phyloP scores from a whole-genome alignment of 2,113 vertebrate genomes.

The Mugil cephalus region DNA sequence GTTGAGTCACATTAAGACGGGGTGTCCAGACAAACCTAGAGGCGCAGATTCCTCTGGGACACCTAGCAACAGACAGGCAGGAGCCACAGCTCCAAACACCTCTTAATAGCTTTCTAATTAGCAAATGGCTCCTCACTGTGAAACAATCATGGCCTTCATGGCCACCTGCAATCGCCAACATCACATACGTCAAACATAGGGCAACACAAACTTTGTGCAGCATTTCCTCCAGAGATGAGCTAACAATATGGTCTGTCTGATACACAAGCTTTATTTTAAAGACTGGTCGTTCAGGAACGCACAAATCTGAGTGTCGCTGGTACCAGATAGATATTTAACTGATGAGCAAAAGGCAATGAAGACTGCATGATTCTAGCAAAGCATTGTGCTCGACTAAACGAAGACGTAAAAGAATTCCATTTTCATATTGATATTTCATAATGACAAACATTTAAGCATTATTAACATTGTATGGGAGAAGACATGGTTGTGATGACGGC shows the following conservation, averaged over 20 bases:
- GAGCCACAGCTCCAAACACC: slow-evolving; percentile 8
- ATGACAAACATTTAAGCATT: slow-evolving; percentile 4
- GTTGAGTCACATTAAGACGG: not conserved
- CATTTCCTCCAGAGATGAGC: not conserved
- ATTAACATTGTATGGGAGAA: too few relatives aligned
- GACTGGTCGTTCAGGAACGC: slow-evolving; percentile 9
- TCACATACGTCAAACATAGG: not conserved
- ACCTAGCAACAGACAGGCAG: not conserved
- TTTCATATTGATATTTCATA: too few relatives aligned
- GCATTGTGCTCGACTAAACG: slow-evolving; percentile 3
- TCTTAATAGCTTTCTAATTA: slow-evolving; percentile 46
- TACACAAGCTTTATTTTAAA: slow-evolving; percentile 22
- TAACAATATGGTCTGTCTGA: not conserved
- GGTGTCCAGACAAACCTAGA: not conserved
- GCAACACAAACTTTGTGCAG: slow-evolving; percentile 22
- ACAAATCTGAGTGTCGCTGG: not conserved
- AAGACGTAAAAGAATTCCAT: not conserved
- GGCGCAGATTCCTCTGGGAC: not conserved
- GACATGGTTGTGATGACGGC: slow-evolving; percentile 37
- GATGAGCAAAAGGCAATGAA: too few relatives aligned
- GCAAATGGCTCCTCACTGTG: slow-evolving; percentile 20
- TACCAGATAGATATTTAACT: not conserved
- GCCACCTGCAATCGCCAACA: not conserved
- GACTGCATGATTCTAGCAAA: too few relatives aligned
- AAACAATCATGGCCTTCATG: not conserved